phyloP scores from a whole-genome alignment of 2,113 vertebrate species.

The Acrocephalus kingi region DNA sequence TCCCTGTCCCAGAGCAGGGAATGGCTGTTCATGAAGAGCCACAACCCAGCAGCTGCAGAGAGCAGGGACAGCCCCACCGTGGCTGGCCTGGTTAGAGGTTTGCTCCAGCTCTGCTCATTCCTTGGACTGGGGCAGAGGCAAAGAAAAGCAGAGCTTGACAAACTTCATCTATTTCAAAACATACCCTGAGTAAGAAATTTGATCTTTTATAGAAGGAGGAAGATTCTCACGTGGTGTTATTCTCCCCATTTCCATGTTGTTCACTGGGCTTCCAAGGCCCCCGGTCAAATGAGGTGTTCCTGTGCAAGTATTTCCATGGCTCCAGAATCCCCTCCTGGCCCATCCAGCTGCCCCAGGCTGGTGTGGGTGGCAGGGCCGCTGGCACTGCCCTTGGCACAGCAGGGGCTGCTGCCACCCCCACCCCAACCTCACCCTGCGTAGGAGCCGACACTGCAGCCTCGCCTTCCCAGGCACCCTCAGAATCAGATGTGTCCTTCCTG shows the following conservation, averaged over 20 bases:
- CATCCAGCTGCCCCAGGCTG: not conserved
- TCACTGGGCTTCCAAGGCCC: not conserved
- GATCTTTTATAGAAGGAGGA: not conserved
- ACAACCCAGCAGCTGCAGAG: not conserved
- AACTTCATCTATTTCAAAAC: not conserved
- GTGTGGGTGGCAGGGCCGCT: rapidly evolving
- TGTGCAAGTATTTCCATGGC: not conserved
- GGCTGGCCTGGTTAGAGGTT: not conserved
- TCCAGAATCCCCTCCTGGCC: not conserved
- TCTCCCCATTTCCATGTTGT: not conserved
- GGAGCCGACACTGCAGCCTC: not conserved
- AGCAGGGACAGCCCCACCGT: not conserved
- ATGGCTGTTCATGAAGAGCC: not conserved
- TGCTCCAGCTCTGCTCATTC: not conserved
- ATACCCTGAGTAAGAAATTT: not conserved
- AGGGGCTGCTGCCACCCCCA: not conserved
- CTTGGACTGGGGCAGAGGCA: not conserved
- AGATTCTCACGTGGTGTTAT: not conserved
- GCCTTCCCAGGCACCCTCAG: not conserved
- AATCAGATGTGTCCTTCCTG: not conserved
- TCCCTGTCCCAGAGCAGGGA: not conserved
- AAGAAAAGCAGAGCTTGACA: not conserved
- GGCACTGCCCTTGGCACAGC: not conserved
- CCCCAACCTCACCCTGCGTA: too few relatives aligned
- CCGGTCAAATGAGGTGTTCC: not conserved